phyloP scores from a whole-genome alignment of 2,797 vertebrate genomes.

The Poecilia picta region DNA sequence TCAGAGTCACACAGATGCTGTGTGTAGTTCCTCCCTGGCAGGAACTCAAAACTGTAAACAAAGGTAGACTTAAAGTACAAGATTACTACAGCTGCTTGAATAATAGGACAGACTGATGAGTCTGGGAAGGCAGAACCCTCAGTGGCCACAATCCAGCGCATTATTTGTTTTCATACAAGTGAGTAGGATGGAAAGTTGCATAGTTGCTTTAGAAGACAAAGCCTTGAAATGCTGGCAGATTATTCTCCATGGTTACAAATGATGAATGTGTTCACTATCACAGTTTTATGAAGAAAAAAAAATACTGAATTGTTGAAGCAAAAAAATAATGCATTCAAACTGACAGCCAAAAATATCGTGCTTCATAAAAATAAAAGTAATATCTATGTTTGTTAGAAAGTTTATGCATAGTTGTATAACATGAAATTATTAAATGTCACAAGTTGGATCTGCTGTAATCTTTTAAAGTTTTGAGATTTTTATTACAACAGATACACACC shows the following conservation, averaged over 20 bases:
- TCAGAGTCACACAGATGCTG: slow-evolving; percentile 9
- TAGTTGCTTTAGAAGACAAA: slow-evolving; percentile 13
- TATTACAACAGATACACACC: neutral
- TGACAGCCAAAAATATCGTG: neutral
- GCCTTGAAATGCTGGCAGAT: slow-evolving; percentile 15
- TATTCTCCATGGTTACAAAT: slow-evolving; percentile 21
- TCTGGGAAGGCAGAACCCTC: slow-evolving; percentile 37
- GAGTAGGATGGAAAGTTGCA: slow-evolving; percentile 15
- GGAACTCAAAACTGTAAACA: slow-evolving; percentile 36
- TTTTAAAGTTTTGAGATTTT: neutral
- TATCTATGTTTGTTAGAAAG: neutral
- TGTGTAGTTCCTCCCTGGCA: slow-evolving; percentile 37
- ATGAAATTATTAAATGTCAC: neutral
- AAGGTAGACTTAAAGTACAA: slow-evolving; percentile 45
- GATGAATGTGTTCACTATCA: slow-evolving; percentile 5
- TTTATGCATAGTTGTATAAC: neutral
- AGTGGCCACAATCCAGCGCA: slow-evolving; percentile 42
- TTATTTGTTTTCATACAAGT: slow-evolving; percentile 43
- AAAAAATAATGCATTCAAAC: neutral
- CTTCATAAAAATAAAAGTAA: neutral
- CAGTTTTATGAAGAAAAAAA: neutral
- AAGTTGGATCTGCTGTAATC: neutral
- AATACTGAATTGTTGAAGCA: neutral
- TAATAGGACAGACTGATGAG: slow-evolving; percentile 49
- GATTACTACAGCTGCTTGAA: slow-evolving; percentile 59